Base-by-base conservation (phyloP, 2,888 invertebrate species). In the Andrena camellia region DNA sequence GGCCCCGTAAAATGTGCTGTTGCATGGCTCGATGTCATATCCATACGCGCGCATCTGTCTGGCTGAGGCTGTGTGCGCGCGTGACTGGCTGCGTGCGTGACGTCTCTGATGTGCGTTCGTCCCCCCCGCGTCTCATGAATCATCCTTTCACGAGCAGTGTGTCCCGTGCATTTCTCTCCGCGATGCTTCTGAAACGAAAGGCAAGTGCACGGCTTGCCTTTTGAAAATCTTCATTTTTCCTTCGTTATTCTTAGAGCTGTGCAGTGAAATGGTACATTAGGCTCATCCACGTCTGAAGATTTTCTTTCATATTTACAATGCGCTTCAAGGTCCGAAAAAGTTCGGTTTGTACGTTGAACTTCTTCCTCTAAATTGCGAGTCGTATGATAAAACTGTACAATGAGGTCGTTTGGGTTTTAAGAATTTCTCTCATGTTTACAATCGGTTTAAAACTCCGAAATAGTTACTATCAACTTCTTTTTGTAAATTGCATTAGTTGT, bases 131-230 rank as follows among this genome's bases (percentile, higher is more conserved):
- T 67, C 77, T 48, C 86, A 62, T 88, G 88, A 88, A 89, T 88
- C 88, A 83, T 89, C 79, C 86, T 89, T 79, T 87, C 80, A 67
- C 74, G 71, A 73, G 31, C 71, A 82, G 74, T 67, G 77, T 57
- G 77, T 81, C 52, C 80, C 84, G 78, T 63, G 75, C 81, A 73
- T 83, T 77, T 74, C 66, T 50, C 60, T 60, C 57, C 20, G 67
- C 33, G 67, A 54, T 83, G 59, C 35, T 62, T 62, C 69, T 20
- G 59, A 23, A 74, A n/a, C 66, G 63, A 31, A 69, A 63, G 20
- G 67, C 75, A 54, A 63, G 29, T 64, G 57, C 50, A n/a, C 3
- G 2, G 60, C 23, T n/a, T 62, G 7, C 33, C 48, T 72, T 69
- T 66, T 23, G 31, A 5, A 26, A 20, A 50, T 50, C 26, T 35